Conservation (phyloP, 2,888 invertebrate genomes). For the Rotaria magnacalcarata region DNA sequence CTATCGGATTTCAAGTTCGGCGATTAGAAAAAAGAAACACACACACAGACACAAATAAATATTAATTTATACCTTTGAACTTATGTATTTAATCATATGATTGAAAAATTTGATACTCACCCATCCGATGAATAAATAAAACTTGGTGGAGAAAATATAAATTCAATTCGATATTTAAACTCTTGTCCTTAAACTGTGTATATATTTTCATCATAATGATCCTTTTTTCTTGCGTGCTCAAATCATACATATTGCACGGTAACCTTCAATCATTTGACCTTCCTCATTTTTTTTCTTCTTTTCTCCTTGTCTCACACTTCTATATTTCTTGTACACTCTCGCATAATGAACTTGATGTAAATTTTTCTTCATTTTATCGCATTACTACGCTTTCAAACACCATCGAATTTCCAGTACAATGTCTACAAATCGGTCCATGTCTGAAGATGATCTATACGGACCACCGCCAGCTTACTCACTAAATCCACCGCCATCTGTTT, state of each 20-base stretch:
- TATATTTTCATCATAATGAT: constrained; percentile 28
- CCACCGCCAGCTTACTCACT: neutral
- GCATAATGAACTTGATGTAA: neutral
- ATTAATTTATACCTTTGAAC: too few species aligned
- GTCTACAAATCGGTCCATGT: neutral
- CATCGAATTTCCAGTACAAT: neutral
- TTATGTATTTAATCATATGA: too few species aligned
- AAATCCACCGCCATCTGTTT: neutral
- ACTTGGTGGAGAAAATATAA: neutral
- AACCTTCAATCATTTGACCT: neutral
- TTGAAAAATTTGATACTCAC: too few species aligned
- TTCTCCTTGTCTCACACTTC: constrained; percentile 5
- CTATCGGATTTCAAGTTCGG: too few species aligned
- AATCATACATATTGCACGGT: neutral
- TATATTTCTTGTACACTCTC: neutral
- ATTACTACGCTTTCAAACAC: neutral
- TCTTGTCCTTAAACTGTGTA: neutral
- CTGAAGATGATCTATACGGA: neutral
- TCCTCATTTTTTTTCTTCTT: neutral
- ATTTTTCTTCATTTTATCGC: neutral
- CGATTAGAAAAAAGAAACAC: too few species aligned
- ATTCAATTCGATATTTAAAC: neutral
- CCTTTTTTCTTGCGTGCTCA: neutral
- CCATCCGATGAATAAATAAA: neutral
- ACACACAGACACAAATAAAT: too few species aligned